Base-by-base conservation (phyloP, 2,113 vertebrate genomes). In the Zosterops hypoxanthus region DNA sequence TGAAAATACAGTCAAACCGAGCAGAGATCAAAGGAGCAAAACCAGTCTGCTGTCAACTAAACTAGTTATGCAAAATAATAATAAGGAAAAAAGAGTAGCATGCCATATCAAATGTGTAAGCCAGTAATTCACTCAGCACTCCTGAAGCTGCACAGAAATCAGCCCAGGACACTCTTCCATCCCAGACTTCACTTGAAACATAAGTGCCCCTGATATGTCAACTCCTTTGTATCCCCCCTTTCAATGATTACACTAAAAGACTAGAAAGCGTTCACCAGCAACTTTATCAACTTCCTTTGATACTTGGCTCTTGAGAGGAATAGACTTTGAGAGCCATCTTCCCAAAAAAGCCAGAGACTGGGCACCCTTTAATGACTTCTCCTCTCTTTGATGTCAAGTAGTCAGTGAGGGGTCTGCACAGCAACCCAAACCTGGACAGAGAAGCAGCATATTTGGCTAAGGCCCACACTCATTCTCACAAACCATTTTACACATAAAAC, bases 1-100 rank as follows among this genome's bases (percentile, higher is more conserved):
- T 96, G 97, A 97, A 97, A 97, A 97, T 80, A 90, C 28, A 96
- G 96, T 90, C 96, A 93, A 88, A 92, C 34, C 2, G 82, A 93
- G 89, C 94, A 91, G 91, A 96, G 96, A 97, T 97, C 96, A 96
- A 91, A 97, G 95, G 90, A 91, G 84, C 94, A 97, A 91, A 97
- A 93, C 49, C 23, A 24, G 84, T 82, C 73, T 6, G 56, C 94
- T 96, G 94, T 94, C 96, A 94, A 92, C 91, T 83, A 41, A 42
- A 93, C 83, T 79, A 59, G 95, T 86, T 92, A 95, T 59, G 86
- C 94, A 96, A 95, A 88, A 78, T 69, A 95, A 75, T 6, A 89
- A 80, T 12, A 19, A 29, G 8, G 42, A 60, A 49, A 69, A 79
- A 64, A 50, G 71, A 59, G 39, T 72, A 57, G 18, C 11, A 10